Base-by-base conservation (phyloP, 2,888 invertebrate genomes). In the Drosophila kanekoi region DNA sequence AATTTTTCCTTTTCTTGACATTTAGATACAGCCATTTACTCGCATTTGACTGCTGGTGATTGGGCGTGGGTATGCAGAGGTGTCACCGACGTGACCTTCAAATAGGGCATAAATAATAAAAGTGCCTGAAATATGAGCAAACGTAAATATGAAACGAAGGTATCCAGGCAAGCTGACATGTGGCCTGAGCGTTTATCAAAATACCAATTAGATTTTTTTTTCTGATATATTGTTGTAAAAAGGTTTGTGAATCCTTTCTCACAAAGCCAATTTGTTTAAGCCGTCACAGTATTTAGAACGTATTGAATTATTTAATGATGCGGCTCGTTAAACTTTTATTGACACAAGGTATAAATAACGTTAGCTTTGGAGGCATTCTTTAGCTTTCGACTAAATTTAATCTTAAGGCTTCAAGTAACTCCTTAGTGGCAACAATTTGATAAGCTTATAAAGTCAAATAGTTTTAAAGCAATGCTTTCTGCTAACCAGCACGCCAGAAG, bases 51-150 rank as follows among this genome's bases (percentile, higher is more conserved):
- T 62, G 65, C 56, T 53, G 61, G 48, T 60, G 69, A 28, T 47
- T 56, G 52, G 38, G n/a, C 37, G 45, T 57, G 48, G 48, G 32
- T 33, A n/a, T 16, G 35, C 45, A 32, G 56, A 65, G 71, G 71
- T 76, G 71, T 62, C 81, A 45, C 51, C 37, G 43, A 51, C 67
- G 58, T 62, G 86, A 67, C 88, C 86, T 73, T 77, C 64, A 63
- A 76, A 59, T 67, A 56, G 37, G 58, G 59, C 79, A 65, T 66
- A 63, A 73, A 82, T 77, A 87, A 83, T 82, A 69, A 61, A 74
- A 59, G 64, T 58, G 67, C 62, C 62, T 51, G 56, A 76, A 72
- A 71, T 63, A 63, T 63, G 57, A 74, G 54, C 60, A 47, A 58
- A 16, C 57, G 61, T 70, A 64, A 47, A 65, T 49, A 60, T 45